These are phyloP conservation scores for Tenrec ecaudatus DNA, from an alignment of 2,113 vertebrate species.

Conservation along the genomic window DNA sequence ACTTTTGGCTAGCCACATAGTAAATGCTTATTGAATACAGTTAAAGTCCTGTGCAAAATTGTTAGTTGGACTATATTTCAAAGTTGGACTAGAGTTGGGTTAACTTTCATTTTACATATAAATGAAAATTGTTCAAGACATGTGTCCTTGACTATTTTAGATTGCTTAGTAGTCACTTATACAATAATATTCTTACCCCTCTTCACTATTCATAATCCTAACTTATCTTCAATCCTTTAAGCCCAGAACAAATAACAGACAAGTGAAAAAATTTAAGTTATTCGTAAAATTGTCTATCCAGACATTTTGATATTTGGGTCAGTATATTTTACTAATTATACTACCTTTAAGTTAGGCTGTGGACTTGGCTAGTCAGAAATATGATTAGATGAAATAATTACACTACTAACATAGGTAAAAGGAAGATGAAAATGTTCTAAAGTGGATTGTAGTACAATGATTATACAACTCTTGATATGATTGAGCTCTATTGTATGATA, in stretches of 20 bases:
- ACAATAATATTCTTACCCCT: not conserved
- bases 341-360: slow-evolving; percentile 40
- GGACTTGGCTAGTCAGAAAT: not conserved
- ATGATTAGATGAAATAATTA: slow-evolving; percentile 27
- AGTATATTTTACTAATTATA: slow-evolving; percentile 55
- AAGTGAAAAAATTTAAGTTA: slow-evolving; percentile 56
- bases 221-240: not conserved
- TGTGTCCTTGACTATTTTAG: not conserved
- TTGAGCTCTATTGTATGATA: too few species aligned
- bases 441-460: too few species aligned
- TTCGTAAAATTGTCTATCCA: not conserved
- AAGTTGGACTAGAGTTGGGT: not conserved
- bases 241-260: slow-evolving; percentile 5
- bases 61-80: slow-evolving; percentile 24
- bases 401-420: too few species aligned
- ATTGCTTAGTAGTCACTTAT: slow-evolving; percentile 16
- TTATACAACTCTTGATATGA: too few species aligned
- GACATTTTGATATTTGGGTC: slow-evolving; percentile 42
- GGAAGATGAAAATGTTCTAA: too few species aligned
- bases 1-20: slow-evolving; percentile 27
- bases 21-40: slow-evolving; percentile 37
- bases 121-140: slow-evolving; percentile 40
- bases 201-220: not conserved
- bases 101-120: slow-evolving; percentile 57
- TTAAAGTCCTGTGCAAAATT: slow-evolving; percentile 9